Percentiles rank a stretch among this genome's conserved stretches.
These are phyloP conservation scores for Mus musculus DNA, from an alignment of 2,113 vertebrate genomes.

Conservation along the genomic window DNA sequence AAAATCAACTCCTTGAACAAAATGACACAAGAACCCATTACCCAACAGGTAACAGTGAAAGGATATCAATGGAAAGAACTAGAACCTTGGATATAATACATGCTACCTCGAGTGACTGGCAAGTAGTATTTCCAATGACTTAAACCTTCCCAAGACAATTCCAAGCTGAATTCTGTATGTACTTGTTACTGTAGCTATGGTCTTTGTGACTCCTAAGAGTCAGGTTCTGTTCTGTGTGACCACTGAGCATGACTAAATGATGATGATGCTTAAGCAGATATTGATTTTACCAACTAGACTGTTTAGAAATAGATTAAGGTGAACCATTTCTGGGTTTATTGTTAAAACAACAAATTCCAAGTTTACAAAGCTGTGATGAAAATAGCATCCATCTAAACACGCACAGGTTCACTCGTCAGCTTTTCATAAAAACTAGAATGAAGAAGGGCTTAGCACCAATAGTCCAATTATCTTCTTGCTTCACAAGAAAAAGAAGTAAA, in stretches of 20 bases:
- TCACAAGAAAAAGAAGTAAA: not conserved
- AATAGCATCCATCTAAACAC: conserved; percentile 25
- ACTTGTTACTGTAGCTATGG: not conserved
- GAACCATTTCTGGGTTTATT: not conserved
- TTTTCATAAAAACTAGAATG: not conserved
- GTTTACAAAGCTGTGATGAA: not conserved
- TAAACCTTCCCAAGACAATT: conserved; percentile 26
- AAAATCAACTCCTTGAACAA: not conserved
- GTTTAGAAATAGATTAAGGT: not conserved
- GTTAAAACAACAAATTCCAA: not conserved
- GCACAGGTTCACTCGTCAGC: not conserved
- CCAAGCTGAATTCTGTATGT: not conserved
- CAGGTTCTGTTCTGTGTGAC: not conserved
- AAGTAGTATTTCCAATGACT: not conserved
- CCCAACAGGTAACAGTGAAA: not conserved
- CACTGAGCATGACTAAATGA: not conserved
- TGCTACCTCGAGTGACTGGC: not conserved
- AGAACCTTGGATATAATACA: not conserved
- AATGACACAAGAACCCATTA: not conserved
- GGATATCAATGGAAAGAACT: not conserved
- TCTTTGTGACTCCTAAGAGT: not conserved
- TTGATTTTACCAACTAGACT: not conserved
- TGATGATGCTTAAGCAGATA: not conserved
- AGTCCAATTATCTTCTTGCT: not conserved
- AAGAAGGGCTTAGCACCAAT: not conserved